Evolutionary conservation across 2,888 invertebrate species (phyloP), one percentile per base, ranked within the genome.

Genomic region (Drosophila anceps): DNA sequence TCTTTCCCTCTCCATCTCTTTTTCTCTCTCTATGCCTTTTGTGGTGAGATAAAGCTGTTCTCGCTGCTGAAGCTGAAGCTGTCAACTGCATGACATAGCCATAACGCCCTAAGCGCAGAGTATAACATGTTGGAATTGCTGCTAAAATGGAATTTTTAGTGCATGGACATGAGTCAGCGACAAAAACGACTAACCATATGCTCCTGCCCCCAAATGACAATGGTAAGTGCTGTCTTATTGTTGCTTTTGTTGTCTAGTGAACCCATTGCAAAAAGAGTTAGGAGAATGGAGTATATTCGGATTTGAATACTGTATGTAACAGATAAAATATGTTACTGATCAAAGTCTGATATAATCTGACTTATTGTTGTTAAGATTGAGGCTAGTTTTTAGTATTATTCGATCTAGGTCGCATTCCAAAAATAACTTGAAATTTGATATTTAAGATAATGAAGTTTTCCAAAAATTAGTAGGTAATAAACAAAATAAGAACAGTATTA

Each of bases 91-190:
- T 80, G 77, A 80, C 81, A 80, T 46, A 62, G 61, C 60, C 81
- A 81, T 77, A 60, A 72, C 69, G 81, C 65, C 46, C 59, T 35
- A 54, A 51, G 68, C 81, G 58, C 39, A 73, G 81, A 65, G 74
- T 67, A 81, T 65, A 67, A 78, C 74, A 65, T 70, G 70, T 74
- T 67, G 73, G 72, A 84, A 84, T 78, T 75, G 84, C 84, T 75
- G 86, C 63, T 82, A 67, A 79, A 87, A 89, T 89, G 80, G 83
- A 84, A 89, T 87, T 82, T 84, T 76, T 75, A 89, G 77, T 73
- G 82, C 77, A 82, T 69, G 90, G 85, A 79, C 88, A 89, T 87
- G 89, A 89, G 76, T 77, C 80, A 87, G 79, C 82, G 64, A 43
- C 59, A 76, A 53, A 69, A 54, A 39, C 31, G 50, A 50, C 50